Percentiles rank a stretch among this genome's conserved stretches.
These are phyloP conservation scores for Denticeps clupeoides DNA, from an alignment of 2,797 vertebrate genomes.

Conservation along the genomic window DNA sequence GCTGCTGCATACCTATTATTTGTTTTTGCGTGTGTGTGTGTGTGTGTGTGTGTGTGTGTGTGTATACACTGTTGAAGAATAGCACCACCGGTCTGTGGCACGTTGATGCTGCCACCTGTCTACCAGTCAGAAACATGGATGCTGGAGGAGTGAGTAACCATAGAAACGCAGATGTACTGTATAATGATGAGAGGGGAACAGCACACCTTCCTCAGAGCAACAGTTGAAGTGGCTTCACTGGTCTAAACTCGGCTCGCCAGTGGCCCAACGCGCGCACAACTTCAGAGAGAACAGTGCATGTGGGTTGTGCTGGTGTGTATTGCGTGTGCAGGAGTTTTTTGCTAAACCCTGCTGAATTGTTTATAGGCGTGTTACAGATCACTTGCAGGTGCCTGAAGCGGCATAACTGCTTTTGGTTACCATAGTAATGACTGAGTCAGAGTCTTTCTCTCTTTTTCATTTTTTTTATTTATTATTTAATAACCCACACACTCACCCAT, in stretches of 20 bases:
- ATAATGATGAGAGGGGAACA: too few relatives aligned
- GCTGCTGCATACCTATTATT: too few relatives aligned
- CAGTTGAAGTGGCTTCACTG: too few relatives aligned
- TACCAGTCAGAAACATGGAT: constrained; percentile 3
- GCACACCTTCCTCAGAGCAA: background rate
- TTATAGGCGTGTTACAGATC: background rate
- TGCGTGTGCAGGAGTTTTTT: background rate
- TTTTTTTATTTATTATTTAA: background rate
- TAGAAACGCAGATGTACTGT: constrained; percentile 3
- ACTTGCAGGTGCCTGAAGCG: constrained; percentile 3
- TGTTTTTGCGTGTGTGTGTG: background rate
- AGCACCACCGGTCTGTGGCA: too few relatives aligned
- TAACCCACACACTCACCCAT: background rate
- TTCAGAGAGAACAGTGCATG: too few relatives aligned
- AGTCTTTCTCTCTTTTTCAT: background rate
- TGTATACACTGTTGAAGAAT: too few relatives aligned
- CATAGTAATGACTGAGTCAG: constrained; percentile 1
- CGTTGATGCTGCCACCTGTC: constrained; percentile 1
- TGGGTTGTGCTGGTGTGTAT: too few relatives aligned
- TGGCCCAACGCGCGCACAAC: too few relatives aligned
- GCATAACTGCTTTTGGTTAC: background rate
- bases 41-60: background rate
- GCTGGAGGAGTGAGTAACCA: background rate
- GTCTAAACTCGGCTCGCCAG: too few relatives aligned
- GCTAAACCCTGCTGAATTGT: background rate